Evolutionary conservation across 1,140 invertebrate genomes (phyloP).

Genomic region (Linepithema humile): DNA sequence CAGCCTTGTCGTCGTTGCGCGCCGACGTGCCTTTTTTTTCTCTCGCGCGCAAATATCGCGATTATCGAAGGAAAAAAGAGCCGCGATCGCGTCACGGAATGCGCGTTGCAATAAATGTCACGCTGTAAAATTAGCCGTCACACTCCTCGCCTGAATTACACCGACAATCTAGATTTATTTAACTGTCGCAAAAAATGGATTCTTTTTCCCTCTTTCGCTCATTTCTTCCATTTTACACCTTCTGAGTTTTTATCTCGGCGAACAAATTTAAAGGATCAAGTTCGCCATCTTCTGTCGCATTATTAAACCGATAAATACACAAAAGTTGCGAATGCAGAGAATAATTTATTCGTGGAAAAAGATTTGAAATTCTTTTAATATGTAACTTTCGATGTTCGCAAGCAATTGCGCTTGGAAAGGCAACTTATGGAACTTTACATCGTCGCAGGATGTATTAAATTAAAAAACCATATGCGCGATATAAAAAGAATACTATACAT

Average conservation of each 20-base stretch:
- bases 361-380: too few relatives aligned
- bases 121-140: conserved; percentile 32
- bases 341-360: neutral
- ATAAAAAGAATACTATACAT: too few relatives aligned
- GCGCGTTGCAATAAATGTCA: conserved; percentile 17
- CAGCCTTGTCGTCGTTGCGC: conserved; percentile 14
- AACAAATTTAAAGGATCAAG: neutral
- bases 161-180: neutral
- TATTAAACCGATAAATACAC: neutral
- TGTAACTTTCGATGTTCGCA: too few relatives aligned
- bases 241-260: neutral
- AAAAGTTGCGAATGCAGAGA: too few relatives aligned
- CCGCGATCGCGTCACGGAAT: conserved; percentile 18
- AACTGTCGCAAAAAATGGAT: neutral
- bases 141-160: conserved; percentile 4
- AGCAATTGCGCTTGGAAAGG: too few relatives aligned
- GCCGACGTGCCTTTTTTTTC: neutral
- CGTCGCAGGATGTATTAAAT: too few relatives aligned
- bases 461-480: too few relatives aligned
- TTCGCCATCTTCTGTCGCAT: neutral
- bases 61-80: neutral
- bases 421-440: too few relatives aligned
- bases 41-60: neutral
- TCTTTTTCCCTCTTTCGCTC: neutral
- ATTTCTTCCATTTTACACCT: neutral